Conservation (phyloP, 2,888 invertebrate species). For the Perizoma affinitatum region DNA sequence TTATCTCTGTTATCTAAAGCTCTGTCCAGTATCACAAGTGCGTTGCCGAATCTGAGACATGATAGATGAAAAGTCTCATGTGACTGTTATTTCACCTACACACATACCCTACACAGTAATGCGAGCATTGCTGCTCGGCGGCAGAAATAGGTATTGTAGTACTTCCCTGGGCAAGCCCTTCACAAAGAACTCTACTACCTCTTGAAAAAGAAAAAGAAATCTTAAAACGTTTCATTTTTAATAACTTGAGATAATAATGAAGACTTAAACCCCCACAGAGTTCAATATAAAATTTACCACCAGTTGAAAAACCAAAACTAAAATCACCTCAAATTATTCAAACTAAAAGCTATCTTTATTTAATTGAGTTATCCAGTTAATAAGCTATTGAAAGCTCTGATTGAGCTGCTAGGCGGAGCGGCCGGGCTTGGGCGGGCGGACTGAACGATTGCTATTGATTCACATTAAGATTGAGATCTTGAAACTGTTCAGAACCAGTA, state of each 20-base stretch:
- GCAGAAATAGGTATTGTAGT: too few species aligned
- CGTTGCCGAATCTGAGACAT: too few species aligned
- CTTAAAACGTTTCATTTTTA: too few species aligned
- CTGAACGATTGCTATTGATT: constrained; percentile 15
- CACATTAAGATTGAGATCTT: constrained; percentile 13
- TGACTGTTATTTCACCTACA: too few species aligned
- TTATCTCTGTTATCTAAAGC: too few species aligned
- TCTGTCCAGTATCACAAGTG: too few species aligned
- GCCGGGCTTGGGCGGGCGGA: background rate
- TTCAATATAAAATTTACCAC: background rate
- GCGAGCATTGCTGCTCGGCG: too few species aligned
- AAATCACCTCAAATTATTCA: constrained; percentile 9
- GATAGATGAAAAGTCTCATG: too few species aligned
- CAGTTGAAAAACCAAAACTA: constrained; percentile 15
- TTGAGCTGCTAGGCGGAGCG: constrained; percentile 9
- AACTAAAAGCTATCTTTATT: constrained; percentile 19
- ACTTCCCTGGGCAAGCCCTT: too few species aligned
- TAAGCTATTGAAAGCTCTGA: constrained; percentile 19
- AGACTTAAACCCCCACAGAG: background rate
- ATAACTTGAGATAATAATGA: background rate
- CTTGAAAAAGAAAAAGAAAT: too few species aligned
- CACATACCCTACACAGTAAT: too few species aligned
- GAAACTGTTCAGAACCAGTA: constrained; percentile 2
- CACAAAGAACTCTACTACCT: too few species aligned
- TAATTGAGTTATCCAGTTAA: constrained; percentile 23